Percentiles rank a stretch among this genome's conserved stretches.
Conservation (phyloP, 2,113 vertebrate genomes). For the Rynchops niger region DNA sequence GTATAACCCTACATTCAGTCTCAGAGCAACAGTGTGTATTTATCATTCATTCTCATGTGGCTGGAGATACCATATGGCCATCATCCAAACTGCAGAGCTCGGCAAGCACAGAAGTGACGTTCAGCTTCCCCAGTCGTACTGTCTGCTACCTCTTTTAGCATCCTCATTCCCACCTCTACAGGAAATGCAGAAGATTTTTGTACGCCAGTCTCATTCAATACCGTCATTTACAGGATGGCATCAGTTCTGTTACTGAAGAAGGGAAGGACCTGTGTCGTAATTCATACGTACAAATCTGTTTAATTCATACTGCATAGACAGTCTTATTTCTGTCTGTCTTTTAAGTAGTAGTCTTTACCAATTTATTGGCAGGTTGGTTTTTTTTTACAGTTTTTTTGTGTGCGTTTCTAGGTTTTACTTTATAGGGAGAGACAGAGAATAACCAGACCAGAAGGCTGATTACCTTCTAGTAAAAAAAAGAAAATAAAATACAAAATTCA, state of each 20-base stretch:
- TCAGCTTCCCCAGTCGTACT: not conserved
- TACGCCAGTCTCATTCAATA: not conserved
- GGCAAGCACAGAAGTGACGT: not conserved
- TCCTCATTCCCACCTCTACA: not conserved
- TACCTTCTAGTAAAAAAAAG: not conserved
- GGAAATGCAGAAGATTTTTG: not conserved
- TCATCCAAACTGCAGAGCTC: not conserved
- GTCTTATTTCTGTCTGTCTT: not conserved
- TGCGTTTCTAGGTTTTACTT: not conserved
- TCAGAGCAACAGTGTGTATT: not conserved
- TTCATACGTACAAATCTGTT: not conserved
- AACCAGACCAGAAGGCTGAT: not conserved
- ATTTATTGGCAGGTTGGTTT: not conserved
- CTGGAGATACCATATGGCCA: not conserved
- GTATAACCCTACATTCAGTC: not conserved
- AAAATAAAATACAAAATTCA: not conserved
- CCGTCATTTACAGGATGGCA: not conserved
- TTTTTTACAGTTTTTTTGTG: not conserved
- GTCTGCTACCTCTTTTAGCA: not conserved
- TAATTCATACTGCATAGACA: not conserved
- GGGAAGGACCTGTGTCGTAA: not conserved
- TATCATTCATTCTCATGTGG: not conserved
- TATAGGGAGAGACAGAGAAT: not conserved
- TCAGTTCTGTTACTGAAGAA: not conserved
- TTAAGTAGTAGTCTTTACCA: not conserved